Evolutionary conservation across 2,888 invertebrate species (phyloP).

Genomic region (Oeneis ivallda): DNA sequence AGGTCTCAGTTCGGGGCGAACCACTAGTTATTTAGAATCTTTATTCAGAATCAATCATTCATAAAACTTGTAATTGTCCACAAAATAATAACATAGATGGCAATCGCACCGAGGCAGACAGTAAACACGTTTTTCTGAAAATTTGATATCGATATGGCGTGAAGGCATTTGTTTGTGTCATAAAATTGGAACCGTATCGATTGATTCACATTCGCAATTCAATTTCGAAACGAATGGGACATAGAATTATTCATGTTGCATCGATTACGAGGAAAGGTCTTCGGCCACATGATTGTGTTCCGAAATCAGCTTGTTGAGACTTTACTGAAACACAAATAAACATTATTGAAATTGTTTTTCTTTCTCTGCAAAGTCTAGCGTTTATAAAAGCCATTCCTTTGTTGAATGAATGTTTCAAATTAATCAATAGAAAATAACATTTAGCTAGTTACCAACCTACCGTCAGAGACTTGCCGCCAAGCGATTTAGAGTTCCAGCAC

Average conservation of each 20-base stretch:
- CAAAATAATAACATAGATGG: neutral
- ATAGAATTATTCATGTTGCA: constrained; percentile 44
- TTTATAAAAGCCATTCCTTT: constrained; percentile 11
- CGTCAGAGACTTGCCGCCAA: too few species aligned
- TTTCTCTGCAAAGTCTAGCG: constrained; percentile 1
- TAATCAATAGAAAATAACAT: constrained; percentile 15
- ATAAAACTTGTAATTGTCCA: neutral
- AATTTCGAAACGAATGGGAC: constrained; percentile 39
- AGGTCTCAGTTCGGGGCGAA: too few species aligned
- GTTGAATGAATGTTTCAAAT: constrained; percentile 10
- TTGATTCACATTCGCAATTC: constrained; percentile 40
- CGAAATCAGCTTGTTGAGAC: constrained; percentile 26
- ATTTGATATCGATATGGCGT: constrained; percentile 37
- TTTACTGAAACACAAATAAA: constrained; percentile 27
- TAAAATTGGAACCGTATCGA: constrained; percentile 39
- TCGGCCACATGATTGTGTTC: constrained; percentile 35
- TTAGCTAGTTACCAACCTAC: constrained; percentile 3
- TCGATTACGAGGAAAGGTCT: constrained; percentile 40
- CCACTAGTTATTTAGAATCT: too few species aligned
- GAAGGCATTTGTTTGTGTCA: constrained; percentile 39
- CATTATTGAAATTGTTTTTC: constrained; percentile 14
- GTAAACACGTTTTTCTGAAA: constrained; percentile 32
- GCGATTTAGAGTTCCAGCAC: too few species aligned
- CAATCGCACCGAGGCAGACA: constrained; percentile 17
- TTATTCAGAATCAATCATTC: too few species aligned